A percentile compares a stretch with the other conserved stretches of the same genome.
Conservation (phyloP, 1,140 invertebrate species). For the Hetaerina americana region DNA sequence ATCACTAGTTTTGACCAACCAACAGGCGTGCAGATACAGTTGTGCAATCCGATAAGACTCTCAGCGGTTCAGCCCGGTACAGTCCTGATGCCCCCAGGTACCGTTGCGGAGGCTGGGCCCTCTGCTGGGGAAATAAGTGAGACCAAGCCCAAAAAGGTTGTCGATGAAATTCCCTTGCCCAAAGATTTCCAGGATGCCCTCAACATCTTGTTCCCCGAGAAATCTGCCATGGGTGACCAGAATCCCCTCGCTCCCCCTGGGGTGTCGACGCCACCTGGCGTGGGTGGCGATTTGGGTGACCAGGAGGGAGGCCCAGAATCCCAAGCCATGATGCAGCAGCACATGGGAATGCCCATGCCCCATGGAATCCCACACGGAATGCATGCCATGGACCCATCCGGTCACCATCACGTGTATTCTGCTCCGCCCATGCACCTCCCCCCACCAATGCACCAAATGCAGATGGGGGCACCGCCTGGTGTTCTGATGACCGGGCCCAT, state of each 20-base stretch:
- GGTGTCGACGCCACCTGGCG: background rate
- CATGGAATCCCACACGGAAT: background rate
- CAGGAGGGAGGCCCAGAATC: background rate
- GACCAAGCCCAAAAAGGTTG: constrained; percentile 16
- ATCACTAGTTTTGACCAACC: background rate
- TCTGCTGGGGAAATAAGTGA: constrained; percentile 16
- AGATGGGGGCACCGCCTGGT: background rate
- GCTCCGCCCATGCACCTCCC: background rate
- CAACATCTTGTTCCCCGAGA: constrained; percentile 53
- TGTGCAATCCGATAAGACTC: background rate
- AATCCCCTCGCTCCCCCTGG: background rate
- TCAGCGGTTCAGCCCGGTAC: background rate
- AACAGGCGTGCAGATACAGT: background rate
- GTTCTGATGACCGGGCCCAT: background rate
- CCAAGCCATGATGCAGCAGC: background rate
- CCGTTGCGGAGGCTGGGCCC: background rate
- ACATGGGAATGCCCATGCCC: constrained; percentile 1
- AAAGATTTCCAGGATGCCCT: constrained; percentile 55
- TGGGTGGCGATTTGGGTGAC: no score
- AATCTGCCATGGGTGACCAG: constrained; percentile 20
- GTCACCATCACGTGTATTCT: background rate
- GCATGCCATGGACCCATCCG: background rate
- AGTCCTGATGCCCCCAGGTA: background rate
- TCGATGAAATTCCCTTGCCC: constrained; percentile 26
- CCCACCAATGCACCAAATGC: background rate